Evolutionary conservation across 2,113 vertebrate genomes (phyloP).

Genomic region (Dipodomys spectabilis): DNA sequence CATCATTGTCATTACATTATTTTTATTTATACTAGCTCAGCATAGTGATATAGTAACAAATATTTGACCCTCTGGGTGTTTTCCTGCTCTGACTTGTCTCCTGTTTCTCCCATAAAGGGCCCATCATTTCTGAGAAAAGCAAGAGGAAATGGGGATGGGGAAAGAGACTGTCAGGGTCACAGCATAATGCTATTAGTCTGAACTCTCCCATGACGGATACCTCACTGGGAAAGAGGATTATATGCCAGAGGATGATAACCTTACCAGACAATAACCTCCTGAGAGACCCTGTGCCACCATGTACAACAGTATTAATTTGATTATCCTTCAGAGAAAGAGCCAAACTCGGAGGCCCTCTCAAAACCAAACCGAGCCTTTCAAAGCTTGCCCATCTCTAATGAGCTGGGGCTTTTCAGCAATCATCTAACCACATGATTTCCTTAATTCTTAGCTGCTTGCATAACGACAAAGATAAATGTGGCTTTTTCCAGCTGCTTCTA

Average conservation of each 20-base stretch:
- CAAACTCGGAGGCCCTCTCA: slow-evolving; percentile 48
- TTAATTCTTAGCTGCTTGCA: slow-evolving; percentile 72
- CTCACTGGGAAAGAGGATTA: slow-evolving; percentile 73
- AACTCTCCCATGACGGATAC: slow-evolving; percentile 71
- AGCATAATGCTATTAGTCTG: slow-evolving; percentile 70
- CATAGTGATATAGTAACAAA: background rate
- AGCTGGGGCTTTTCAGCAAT: slow-evolving; percentile 62
- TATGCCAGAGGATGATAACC: slow-evolving; percentile 59
- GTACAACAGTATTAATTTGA: slow-evolving; percentile 70
- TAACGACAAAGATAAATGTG: slow-evolving; percentile 73
- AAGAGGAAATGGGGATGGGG: background rate
- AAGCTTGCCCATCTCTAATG: slow-evolving; percentile 68
- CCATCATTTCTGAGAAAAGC: slow-evolving; percentile 47
- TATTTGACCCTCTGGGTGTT: slow-evolving; percentile 4
- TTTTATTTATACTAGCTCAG: background rate
- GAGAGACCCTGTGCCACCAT: slow-evolving; percentile 33
- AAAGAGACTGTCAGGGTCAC: slow-evolving; percentile 56
- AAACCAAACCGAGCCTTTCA: slow-evolving; percentile 55
- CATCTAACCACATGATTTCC: slow-evolving; percentile 65
- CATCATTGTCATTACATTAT: background rate
- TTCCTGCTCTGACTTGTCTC: slow-evolving; percentile 51
- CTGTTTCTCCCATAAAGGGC: slow-evolving; percentile 42
- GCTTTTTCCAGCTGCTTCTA: slow-evolving; percentile 67
- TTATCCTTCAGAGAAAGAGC: slow-evolving; percentile 62
- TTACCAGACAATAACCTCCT: slow-evolving; percentile 43